Base-by-base conservation (phyloP, 2,888 invertebrate species). In the Clunio marinus region DNA sequence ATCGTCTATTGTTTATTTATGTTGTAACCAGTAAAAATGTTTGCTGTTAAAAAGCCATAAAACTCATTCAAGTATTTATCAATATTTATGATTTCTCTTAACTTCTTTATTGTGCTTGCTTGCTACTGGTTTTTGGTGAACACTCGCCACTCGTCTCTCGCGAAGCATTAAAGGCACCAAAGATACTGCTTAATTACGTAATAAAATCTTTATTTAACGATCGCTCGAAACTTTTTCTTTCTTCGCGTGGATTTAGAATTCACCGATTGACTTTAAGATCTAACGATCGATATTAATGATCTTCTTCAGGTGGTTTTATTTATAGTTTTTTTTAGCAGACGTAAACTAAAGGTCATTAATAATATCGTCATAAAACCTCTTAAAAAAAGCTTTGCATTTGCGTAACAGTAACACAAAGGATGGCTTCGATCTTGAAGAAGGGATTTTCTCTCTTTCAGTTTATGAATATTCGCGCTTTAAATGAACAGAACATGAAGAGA, bases 91-190 rank as follows among this genome's bases (percentile, higher is more conserved):
- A 28, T 45, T 20, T 27, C 10, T 45, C 46, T n/a, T n/a, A n/a
- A 27, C 25, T 25, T 15, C 24, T 17, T 3, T 2, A 2, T n/a
- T 20, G 17, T 51, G 35, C 51, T 51, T 13, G n/a, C n/a, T 59
- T 59, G 66, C 66, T 66, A 66, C 66, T 66, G 66, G 51, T 66
- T 27, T 51, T 65, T n/a, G n/a, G 45, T 45, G 10, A 45, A 45
- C 45, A 3, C 22, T 22, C 22, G 22, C 7, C 51, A 51, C 2
- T 45, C 7, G 17, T 3, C 2, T n/a, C n/a, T n/a, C n/a, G n/a
- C n/a, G n/a, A n/a, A 22, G 20, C 5, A 13, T 17, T 7, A 22
- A 51, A 51, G 51, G 20, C 51, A 32, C 35, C 35, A 32, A 5
- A 25, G 45, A 20, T 13, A 55, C 66, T 66, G 51, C 55, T 35